phyloP scores from a whole-genome alignment of 2,888 invertebrate genomes.

The Hypolimnas misippus region DNA sequence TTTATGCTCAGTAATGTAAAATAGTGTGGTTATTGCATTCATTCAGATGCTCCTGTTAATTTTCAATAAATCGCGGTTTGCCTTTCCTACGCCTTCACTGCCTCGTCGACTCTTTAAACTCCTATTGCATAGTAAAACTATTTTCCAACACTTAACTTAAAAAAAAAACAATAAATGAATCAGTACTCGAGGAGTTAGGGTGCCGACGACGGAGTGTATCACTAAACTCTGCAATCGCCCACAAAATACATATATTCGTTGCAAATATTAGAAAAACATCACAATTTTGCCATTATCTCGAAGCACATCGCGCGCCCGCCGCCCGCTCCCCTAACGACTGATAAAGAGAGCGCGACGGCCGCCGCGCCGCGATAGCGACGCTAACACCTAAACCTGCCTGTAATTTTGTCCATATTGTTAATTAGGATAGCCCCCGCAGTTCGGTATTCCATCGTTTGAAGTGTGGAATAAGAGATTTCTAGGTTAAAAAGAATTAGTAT shows the following conservation, averaged over 20 bases:
- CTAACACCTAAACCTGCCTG: conserved; percentile 66
- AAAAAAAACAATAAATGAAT: background rate
- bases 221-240: conserved; percentile 38
- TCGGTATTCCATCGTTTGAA: conserved; percentile 75
- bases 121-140: conserved; percentile 25
- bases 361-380: conserved; percentile 65
- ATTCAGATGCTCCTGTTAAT: conserved; percentile 55
- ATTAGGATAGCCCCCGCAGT: conserved; percentile 73
- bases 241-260: conserved; percentile 42
- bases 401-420: conserved; percentile 78
- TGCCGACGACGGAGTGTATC: conserved; percentile 39
- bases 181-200: conserved; percentile 35
- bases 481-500: conserved; percentile 78
- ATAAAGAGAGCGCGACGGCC: conserved; percentile 76
- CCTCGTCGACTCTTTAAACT: conserved; percentile 53
- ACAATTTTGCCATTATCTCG: conserved; percentile 82
- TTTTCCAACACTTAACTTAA: background rate
- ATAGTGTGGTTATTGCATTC: conserved; percentile 59
- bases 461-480: conserved; percentile 81
- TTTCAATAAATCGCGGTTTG: conserved; percentile 25
- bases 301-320: conserved; percentile 63
- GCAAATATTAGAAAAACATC: conserved; percentile 75
- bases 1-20: conserved; percentile 67
- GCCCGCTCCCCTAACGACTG: conserved; percentile 67
- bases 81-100: conserved; percentile 32